phyloP scores from a whole-genome alignment of 2,888 invertebrate species.

The Archips xylosteana region DNA sequence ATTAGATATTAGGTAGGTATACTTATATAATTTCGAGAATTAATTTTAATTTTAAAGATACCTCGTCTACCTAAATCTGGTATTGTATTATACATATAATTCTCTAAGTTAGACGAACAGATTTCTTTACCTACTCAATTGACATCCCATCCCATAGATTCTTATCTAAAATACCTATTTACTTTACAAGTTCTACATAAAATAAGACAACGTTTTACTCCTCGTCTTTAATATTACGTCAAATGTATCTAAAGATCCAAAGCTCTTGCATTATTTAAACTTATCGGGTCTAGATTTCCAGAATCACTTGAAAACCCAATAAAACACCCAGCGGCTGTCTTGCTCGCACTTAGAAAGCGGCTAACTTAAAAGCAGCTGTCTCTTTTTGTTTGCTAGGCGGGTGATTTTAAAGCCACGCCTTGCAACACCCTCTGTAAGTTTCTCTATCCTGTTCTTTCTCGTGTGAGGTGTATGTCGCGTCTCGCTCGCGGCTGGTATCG shows the following conservation, averaged over 20 bases:
- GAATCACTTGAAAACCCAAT: constrained; percentile 35
- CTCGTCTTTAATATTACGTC: constrained; percentile 35
- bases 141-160: neutral
- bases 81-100: too few species aligned
- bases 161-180: constrained; percentile 13
- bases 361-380: constrained; percentile 49
- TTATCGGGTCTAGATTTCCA: constrained; percentile 44
- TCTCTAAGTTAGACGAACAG: neutral
- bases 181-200: constrained; percentile 27
- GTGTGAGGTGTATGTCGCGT: constrained; percentile 53
- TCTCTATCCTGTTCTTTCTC: constrained; percentile 62
- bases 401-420: constrained; percentile 71
- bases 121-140: constrained; percentile 3
- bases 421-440: constrained; percentile 57
- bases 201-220: constrained; percentile 40
- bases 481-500: constrained; percentile 67
- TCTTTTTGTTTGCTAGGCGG: constrained; percentile 63
- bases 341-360: constrained; percentile 52
- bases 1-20: too few species aligned
- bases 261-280: constrained; percentile 47
- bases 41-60: too few species aligned
- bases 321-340: constrained; percentile 51
- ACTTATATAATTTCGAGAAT: too few species aligned
- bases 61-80: too few species aligned
- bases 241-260: constrained; percentile 39